These are phyloP conservation scores for Cerastis leucographa DNA, from an alignment of 2,888 invertebrate genomes.

Conservation along the genomic window DNA sequence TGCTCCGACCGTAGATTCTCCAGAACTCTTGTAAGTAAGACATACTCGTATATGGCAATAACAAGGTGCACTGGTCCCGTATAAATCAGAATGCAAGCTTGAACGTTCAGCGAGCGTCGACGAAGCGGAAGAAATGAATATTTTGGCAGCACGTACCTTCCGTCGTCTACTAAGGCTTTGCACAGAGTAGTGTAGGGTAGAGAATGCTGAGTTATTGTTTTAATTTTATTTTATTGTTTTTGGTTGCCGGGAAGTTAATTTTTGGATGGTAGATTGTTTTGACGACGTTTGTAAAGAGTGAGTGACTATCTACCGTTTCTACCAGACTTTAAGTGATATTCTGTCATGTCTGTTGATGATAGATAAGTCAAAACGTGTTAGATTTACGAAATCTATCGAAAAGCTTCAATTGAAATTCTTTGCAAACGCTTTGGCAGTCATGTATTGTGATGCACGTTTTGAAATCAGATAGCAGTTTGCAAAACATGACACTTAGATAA, in stretches of 20 bases:
- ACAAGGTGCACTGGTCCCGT: conserved; percentile 46
- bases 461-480: not conserved
- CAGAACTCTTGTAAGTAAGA: conserved; percentile 47
- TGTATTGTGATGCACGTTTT: too few relatives aligned
- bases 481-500: not conserved
- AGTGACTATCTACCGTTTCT: too few relatives aligned
- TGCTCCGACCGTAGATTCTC: conserved; percentile 18
- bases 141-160: conserved; percentile 77
- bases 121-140: conserved; percentile 82
- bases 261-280: too few relatives aligned
- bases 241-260: too few relatives aligned
- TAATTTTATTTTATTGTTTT: not conserved
- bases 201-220: not conserved
- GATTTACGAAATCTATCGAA: too few relatives aligned
- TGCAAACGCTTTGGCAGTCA: too few relatives aligned
- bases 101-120: conserved; percentile 69
- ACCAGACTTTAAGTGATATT: too few relatives aligned
- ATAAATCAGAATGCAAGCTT: conserved; percentile 67
- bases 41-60: conserved; percentile 55
- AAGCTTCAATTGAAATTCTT: too few relatives aligned
- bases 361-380: too few relatives aligned
- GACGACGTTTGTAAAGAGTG: too few relatives aligned
- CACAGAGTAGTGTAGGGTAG: conserved; percentile 46
- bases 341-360: too few relatives aligned
- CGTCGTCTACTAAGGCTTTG: conserved; percentile 70